Evolutionary conservation across 2,113 vertebrate genomes (phyloP), one percentile per base, ranked within the genome.

Genomic region (Hydrolagus affinis): DNA sequence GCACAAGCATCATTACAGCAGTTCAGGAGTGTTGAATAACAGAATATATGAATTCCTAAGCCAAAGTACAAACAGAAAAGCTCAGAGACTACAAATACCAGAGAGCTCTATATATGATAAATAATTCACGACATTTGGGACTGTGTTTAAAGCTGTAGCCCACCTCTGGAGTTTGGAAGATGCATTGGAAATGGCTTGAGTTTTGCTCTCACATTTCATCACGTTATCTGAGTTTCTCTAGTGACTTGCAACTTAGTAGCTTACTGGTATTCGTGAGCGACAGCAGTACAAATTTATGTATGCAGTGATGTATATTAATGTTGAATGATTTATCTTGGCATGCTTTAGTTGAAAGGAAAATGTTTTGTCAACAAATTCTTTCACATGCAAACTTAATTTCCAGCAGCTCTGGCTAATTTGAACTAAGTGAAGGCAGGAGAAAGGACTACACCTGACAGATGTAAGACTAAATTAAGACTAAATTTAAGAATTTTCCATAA

Each of bases 121-220:
- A 44, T 44, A 44, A 44, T 44, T 44, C 44, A 44, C 1, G 44
- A 44, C 78, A 68, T 23, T 83, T 83, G 78, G 25, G 25, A 44
- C 44, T 44, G 44, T 44, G 44, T 28, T 19, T 15, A 66, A 75
- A 62, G 78, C 62, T 83, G 66, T 83, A 83, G 66, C 66, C 25
- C 21, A 19, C 78, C 60, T 68, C 78, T 83, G 78, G 78, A 68
- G 62, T 30, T 62, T 19, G 78, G 32, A 66, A 25, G 78, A 83
- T 83, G 62, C 62, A 32, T 62, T 17, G 25, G 0, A 66, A 68
- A 66, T 83, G 62, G 62, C 25, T 62, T 15, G 32, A 19, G 28
- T 28, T 66, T 68, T 30, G 78, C 78, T 66, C 78, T 83, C 78
- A 68, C 60, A 83, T 66, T 83, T 83, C 78, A 83, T 83, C 59